These are phyloP conservation scores for Oceanodroma leucorhoa DNA, from an alignment of 2,797 vertebrate genomes.

Conservation along the genomic window DNA sequence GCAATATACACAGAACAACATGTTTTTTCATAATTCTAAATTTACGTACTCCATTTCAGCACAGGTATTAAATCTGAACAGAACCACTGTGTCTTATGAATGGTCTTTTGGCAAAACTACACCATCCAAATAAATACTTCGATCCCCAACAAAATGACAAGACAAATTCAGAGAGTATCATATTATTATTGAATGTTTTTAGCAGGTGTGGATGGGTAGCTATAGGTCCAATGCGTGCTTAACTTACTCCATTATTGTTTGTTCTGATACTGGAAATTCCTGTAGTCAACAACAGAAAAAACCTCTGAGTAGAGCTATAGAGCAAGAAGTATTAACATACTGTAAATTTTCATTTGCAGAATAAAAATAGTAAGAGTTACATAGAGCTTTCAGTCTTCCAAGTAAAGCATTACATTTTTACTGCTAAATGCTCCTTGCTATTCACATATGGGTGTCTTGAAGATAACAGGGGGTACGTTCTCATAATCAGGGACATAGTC, in stretches of 20 bases:
- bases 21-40: neutral
- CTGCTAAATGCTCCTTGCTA: neutral
- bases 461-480: neutral
- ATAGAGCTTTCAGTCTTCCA: neutral
- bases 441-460: neutral
- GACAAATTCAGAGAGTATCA: conserved; percentile 6
- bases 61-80: conserved; percentile 48
- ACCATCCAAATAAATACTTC: conserved; percentile 38
- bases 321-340: neutral
- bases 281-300: neutral
- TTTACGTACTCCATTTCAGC: conserved; percentile 20
- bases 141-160: conserved; percentile 29
- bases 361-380: neutral
- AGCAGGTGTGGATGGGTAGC: neutral
- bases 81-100: neutral
- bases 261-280: neutral
- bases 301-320: fast-evolving
- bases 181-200: neutral
- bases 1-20: neutral
- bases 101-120: conserved; percentile 57
- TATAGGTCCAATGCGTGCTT: neutral
- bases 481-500: neutral
- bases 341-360: neutral
- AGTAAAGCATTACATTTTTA: neutral
- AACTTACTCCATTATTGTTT: neutral